Conservation (phyloP, 1,140 invertebrate species). For the Hylaeus volcanicus region DNA sequence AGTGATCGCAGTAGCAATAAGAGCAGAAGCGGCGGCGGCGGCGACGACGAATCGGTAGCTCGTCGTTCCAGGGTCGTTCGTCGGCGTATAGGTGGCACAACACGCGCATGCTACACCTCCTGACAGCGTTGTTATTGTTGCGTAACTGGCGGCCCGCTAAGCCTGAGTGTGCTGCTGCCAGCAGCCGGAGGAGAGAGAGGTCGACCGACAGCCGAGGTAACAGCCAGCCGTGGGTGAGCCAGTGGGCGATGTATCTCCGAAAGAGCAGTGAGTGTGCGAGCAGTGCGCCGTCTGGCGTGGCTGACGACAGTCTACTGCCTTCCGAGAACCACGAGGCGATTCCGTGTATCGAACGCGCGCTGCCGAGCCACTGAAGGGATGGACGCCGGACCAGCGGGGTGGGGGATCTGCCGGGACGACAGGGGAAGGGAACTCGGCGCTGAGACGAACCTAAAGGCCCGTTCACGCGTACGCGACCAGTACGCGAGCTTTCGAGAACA, state of each 20-base stretch:
- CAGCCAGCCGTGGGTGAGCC: constrained; percentile 59
- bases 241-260: constrained; percentile 59
- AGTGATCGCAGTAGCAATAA: constrained; percentile 50
- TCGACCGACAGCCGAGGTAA: constrained; percentile 34
- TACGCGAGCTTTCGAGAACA: neutral
- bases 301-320: constrained; percentile 80
- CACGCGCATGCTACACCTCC: constrained; percentile 64
- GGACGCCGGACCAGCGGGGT: constrained; percentile 30
- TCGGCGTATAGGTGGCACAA: constrained; percentile 52
- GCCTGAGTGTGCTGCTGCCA: constrained; percentile 55
- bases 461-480: constrained; percentile 1
- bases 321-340: constrained; percentile 79
- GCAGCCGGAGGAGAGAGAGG: constrained; percentile 26
- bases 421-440: constrained; percentile 45
- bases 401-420: constrained; percentile 37
- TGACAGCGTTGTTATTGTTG: constrained; percentile 71
- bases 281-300: constrained; percentile 79
- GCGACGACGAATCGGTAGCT: constrained; percentile 36
- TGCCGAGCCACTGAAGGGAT: constrained; percentile 65
- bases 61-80: constrained; percentile 56
- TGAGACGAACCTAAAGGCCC: constrained; percentile 41
- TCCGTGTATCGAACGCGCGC: constrained; percentile 79
- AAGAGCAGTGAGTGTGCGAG: constrained; percentile 64
- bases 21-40: constrained; percentile 29
- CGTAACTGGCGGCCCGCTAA: constrained; percentile 68